These are phyloP conservation scores for Gnathonemus echidnorhynchus DNA, from an alignment of 2,113 vertebrate species.

Conservation along the genomic window DNA sequence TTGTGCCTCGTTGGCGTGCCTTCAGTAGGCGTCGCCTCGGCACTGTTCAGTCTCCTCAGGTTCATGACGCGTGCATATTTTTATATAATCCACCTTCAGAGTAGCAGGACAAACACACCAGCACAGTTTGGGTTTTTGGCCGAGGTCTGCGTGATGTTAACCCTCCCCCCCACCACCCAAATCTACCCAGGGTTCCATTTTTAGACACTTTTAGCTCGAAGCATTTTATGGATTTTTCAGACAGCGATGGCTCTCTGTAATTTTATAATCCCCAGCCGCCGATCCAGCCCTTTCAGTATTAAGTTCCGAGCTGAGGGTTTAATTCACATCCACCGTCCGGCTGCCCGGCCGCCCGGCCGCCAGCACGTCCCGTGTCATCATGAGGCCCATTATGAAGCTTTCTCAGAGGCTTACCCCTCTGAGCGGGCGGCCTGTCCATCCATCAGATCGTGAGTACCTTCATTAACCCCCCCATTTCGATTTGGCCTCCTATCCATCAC, in stretches of 20 bases:
- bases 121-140: not conserved
- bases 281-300: not conserved
- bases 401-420: not conserved
- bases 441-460: not conserved
- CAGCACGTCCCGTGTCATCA: not conserved
- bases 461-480: not conserved
- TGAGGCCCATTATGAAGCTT: not conserved
- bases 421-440: not conserved
- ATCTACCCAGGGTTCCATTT: not conserved
- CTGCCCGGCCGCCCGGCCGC: not conserved
- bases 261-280: slow-evolving; percentile 1
- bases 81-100: not conserved
- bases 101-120: not conserved
- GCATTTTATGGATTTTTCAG: not conserved
- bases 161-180: not conserved
- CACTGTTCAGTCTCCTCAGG: not conserved
- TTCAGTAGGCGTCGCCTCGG: not conserved
- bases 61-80: not conserved
- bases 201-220: not conserved
- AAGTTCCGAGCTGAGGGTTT: not conserved
- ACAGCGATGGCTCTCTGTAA: slow-evolving; percentile 3
- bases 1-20: not conserved
- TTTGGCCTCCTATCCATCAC: not conserved
- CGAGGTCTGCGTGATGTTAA: not conserved
- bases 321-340: not conserved